Conservation (phyloP, 1,140 invertebrate species). For the Ridgeia piscesae region DNA sequence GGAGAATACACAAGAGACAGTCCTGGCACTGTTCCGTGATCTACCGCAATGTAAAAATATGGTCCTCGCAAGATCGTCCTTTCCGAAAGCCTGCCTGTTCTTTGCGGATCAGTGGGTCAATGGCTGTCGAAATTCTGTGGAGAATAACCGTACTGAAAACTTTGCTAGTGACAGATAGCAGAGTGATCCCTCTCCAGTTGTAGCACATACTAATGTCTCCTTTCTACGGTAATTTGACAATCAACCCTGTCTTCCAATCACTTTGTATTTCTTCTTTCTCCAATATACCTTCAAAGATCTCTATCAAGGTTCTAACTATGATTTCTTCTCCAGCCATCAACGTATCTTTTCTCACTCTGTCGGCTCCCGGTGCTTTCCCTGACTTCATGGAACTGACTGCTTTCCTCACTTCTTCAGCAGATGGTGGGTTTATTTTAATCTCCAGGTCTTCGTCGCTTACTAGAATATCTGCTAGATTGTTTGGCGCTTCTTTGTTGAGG, state of each 20-base stretch:
- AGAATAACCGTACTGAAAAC: constrained; percentile 22
- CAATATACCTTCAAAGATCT: constrained; percentile 18
- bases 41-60: constrained; percentile 1
- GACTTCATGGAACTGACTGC: constrained; percentile 19
- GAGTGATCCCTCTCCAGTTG: constrained; percentile 40
- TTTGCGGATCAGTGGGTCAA: background rate
- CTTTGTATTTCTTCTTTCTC: constrained; percentile 26
- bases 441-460: constrained; percentile 11
- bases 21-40: constrained; percentile 9
- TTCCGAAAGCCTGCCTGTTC: constrained; percentile 18
- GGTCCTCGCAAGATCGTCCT: constrained; percentile 7
- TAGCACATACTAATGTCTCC: constrained; percentile 34
- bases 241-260: constrained; percentile 35
- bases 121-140: constrained; percentile 3
- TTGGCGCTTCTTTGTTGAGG: too few species aligned
- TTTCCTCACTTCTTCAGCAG: constrained; percentile 20
- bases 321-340: constrained; percentile 17
- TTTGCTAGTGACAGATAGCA: constrained; percentile 33
- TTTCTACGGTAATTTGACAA: constrained; percentile 42
- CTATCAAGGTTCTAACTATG: background rate
- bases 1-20: too few species aligned
- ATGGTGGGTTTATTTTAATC: constrained; percentile 7
- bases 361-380: constrained; percentile 16
- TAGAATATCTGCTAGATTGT: background rate
- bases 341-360: constrained; percentile 17